Evolutionary conservation across 2,797 vertebrate genomes (phyloP).

Genomic region (Rhyacichthys aspro): DNA sequence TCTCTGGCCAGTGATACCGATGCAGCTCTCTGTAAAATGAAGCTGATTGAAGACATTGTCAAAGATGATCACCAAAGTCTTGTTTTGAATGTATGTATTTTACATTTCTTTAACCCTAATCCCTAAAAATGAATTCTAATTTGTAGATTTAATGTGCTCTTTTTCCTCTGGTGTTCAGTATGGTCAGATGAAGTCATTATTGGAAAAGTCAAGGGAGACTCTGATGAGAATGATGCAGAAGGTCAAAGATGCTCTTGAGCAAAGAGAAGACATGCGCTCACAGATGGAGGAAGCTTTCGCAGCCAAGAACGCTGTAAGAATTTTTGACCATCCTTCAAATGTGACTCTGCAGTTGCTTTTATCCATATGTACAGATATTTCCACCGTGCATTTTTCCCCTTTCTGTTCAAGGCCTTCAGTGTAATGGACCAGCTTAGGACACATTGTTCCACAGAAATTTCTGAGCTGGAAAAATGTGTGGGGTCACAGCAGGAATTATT

Average conservation of each 20-base stretch:
- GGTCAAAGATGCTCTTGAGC: constrained; percentile 73
- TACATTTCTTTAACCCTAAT: background rate
- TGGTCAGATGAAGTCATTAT: constrained; percentile 66
- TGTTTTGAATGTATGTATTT: constrained; percentile 63
- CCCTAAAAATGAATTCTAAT: too few relatives aligned
- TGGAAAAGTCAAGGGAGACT: constrained; percentile 65
- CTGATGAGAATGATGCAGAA: constrained; percentile 75
- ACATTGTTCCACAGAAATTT: constrained; percentile 77
- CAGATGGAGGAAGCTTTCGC: constrained; percentile 77
- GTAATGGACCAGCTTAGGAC: constrained; percentile 81
- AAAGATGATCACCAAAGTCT: constrained; percentile 72
- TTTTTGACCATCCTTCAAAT: too few relatives aligned
- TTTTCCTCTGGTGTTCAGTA: constrained; percentile 58
- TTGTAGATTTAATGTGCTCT: background rate
- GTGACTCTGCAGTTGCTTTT: too few relatives aligned
- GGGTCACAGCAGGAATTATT: constrained; percentile 81
- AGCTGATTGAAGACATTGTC: constrained; percentile 50
- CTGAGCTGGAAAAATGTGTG: constrained; percentile 77
- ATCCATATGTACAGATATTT: background rate
- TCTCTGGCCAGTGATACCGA: constrained; percentile 61
- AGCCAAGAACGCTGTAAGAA: constrained; percentile 82
- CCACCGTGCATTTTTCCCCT: constrained; percentile 13
- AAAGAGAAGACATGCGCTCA: constrained; percentile 77
- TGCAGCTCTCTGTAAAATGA: constrained; percentile 65
- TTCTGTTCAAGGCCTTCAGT: constrained; percentile 75